Evolutionary conservation across 2,113 vertebrate species (phyloP).

Genomic region (Poeciliopsis prolifica): DNA sequence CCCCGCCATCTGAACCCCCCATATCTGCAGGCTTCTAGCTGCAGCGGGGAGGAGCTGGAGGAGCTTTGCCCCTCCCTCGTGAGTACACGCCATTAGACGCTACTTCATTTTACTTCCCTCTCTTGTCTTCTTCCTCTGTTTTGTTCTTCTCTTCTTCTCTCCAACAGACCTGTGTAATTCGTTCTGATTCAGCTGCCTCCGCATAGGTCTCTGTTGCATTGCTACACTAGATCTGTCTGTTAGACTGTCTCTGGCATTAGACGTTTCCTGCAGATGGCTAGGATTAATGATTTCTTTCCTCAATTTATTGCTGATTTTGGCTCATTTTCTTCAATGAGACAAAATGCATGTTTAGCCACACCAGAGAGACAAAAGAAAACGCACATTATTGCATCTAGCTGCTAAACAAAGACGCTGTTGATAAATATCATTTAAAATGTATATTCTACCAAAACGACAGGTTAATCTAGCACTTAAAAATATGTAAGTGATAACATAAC

Average conservation of each 20-base stretch:
- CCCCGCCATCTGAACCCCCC: constrained; percentile 98
- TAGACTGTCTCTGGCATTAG: constrained; percentile 47
- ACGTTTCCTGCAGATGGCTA: constrained; percentile 41
- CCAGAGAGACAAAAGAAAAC: constrained; percentile 1
- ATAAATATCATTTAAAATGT: not conserved
- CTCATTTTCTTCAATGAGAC: constrained; percentile 15
- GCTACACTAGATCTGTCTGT: constrained; percentile 54
- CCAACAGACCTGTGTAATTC: constrained; percentile 64
- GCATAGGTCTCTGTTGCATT: constrained; percentile 65
- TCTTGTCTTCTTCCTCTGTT: constrained; percentile 55
- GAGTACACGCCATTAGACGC: constrained; percentile 96
- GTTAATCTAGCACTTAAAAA: no score
- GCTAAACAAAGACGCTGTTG: not conserved
- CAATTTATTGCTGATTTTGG: constrained; percentile 9
- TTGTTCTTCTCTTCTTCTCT: constrained; percentile 54
- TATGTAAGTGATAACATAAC: constrained; percentile 1
- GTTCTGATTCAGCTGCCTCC: constrained; percentile 64
- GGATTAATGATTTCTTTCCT: constrained; percentile 24
- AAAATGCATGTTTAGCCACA: constrained; percentile 15
- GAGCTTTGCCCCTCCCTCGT: constrained; percentile 98
- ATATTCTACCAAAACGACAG: not conserved
- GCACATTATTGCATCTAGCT: constrained; percentile 1
- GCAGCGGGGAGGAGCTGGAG: constrained; percentile 96
- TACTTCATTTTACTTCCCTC: constrained; percentile 74
- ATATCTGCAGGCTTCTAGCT: constrained; percentile 99